Evolutionary conservation across 2,888 invertebrate species (phyloP).

Genomic region (Branchipolynoe longqiensis): DNA sequence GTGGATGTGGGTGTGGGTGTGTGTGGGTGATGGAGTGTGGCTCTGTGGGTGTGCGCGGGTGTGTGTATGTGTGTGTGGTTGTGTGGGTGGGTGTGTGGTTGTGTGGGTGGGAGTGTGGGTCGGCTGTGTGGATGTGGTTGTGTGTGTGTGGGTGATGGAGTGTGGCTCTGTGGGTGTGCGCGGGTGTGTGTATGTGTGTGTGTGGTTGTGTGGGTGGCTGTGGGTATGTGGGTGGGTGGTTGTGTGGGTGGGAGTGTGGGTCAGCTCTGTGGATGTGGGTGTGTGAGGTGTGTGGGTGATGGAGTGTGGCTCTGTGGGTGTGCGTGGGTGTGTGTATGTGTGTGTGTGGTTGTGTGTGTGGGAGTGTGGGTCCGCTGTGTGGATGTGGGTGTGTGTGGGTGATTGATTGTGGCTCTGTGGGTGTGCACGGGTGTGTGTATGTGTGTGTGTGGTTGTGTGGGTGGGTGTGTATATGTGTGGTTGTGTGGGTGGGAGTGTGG

Average conservation of each 20-base stretch:
- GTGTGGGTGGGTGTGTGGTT: background rate
- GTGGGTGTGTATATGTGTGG: background rate
- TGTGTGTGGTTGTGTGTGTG: background rate
- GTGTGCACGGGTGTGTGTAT: background rate
- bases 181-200: background rate
- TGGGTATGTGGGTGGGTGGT: background rate
- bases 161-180: background rate
- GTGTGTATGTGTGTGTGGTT: background rate
- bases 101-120: background rate
- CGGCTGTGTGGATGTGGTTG: background rate
- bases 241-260: background rate
- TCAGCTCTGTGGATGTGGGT: background rate
- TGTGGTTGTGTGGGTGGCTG: background rate
- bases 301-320: no score
- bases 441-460: background rate
- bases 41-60: background rate
- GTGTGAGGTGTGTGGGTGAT: background rate
- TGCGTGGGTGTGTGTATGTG: background rate
- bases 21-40: background rate
- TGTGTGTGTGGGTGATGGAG: background rate
- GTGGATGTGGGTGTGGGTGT: background rate
- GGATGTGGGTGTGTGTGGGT: background rate
- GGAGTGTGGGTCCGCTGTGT: background rate
- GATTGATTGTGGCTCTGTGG: background rate
- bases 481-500: background rate